Conservation (phyloP, 2,113 vertebrate species). For the Pachypanchax playfairii region DNA sequence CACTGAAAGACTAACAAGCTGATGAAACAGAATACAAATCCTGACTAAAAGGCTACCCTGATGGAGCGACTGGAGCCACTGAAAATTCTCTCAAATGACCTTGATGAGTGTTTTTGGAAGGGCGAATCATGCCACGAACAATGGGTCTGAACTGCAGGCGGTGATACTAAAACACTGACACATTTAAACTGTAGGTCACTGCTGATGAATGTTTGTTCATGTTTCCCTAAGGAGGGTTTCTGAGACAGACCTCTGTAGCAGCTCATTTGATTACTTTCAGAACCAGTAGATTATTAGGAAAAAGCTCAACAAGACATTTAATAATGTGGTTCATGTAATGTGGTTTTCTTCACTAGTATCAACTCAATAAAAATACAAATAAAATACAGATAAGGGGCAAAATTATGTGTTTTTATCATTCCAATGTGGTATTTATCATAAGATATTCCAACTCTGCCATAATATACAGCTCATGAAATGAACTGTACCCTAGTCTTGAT, state of each 20-base stretch:
- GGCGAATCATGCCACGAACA: slow-evolving; percentile 36
- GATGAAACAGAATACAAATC: slow-evolving; percentile 37
- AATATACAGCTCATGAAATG: slow-evolving; percentile 9
- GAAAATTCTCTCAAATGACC: slow-evolving; percentile 29
- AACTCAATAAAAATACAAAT: slow-evolving; percentile 6
- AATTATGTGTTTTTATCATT: slow-evolving; percentile 9
- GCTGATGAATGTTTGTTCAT: slow-evolving; percentile 35
- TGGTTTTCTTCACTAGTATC: slow-evolving; percentile 4
- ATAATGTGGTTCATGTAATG: slow-evolving; percentile 3
- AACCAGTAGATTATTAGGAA: slow-evolving; percentile 21
- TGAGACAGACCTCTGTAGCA: slow-evolving; percentile 19
- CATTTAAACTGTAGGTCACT: slow-evolving; percentile 27
- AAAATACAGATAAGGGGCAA: slow-evolving; percentile 11
- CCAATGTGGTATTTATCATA: slow-evolving; percentile 9
- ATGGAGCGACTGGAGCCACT: slow-evolving; percentile 17
- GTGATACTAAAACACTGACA: slow-evolving; percentile 7
- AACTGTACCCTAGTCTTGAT: background rate
- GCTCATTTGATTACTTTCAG: slow-evolving; percentile 39
- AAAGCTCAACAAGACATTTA: slow-evolving; percentile 15
- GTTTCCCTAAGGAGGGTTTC: slow-evolving; percentile 23
- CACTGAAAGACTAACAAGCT: slow-evolving; percentile 36
- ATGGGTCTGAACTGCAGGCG: slow-evolving; percentile 22
- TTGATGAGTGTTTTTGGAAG: slow-evolving; percentile 30
- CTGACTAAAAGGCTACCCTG: slow-evolving; percentile 29
- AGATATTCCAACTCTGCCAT: slow-evolving; percentile 1